Percentiles rank a stretch among this genome's conserved stretches.
These are phyloP conservation scores for Sebastes dallii DNA, from an alignment of 2,797 vertebrate genomes.

Conservation along the genomic window DNA sequence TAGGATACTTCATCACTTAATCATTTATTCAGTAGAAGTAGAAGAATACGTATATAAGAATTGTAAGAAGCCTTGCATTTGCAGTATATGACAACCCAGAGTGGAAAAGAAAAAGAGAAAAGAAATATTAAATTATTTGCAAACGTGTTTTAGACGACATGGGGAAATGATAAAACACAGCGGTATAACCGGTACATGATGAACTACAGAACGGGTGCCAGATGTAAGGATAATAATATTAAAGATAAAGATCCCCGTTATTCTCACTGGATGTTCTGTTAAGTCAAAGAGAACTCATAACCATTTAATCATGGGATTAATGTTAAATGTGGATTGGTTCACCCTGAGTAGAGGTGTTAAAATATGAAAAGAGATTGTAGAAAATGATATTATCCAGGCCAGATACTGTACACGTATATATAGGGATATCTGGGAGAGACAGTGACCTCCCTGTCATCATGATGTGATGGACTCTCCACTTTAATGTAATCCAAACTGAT, in stretches of 20 bases:
- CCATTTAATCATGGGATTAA: neutral
- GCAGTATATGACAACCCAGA: neutral
- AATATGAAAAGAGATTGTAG: neutral
- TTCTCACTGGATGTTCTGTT: neutral
- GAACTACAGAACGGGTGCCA: neutral
- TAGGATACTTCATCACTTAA: neutral
- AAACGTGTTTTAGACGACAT: neutral
- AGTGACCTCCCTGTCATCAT: neutral
- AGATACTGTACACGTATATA: neutral
- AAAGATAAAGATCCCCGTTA: neutral
- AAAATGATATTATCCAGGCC: neutral
- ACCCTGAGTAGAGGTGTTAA: no score
- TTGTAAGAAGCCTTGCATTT: neutral
- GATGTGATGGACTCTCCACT: neutral
- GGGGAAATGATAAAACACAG: neutral
- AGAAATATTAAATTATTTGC: neutral
- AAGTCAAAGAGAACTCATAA: neutral
- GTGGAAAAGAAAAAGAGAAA: neutral
- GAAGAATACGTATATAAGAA: neutral
- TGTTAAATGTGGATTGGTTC: neutral
- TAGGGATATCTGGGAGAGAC: neutral
- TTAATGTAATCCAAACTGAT: conserved; percentile 7
- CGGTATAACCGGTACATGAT: neutral
- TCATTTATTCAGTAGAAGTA: neutral
- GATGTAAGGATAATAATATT: neutral